phyloP scores from a whole-genome alignment of 37 sponge, comb jelly and placozoan species.

The Aplysina aerophoba region DNA sequence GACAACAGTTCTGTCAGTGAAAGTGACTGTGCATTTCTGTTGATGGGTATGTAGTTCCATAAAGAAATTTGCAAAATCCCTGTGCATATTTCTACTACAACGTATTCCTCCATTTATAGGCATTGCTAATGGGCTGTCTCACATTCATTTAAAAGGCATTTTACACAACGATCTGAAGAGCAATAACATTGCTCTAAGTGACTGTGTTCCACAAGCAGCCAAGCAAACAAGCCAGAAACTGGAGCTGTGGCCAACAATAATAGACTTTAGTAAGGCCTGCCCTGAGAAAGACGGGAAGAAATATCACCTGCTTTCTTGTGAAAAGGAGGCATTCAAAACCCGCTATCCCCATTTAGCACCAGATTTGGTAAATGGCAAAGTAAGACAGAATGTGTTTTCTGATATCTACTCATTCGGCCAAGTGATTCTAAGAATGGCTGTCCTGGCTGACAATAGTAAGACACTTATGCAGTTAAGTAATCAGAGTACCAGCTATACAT shows the following conservation, averaged over 20 bases:
- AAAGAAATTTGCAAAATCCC: neutral
- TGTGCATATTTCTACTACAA: neutral
- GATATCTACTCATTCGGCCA: constrained; percentile 1
- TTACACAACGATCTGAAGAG: neutral
- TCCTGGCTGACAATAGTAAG: no score
- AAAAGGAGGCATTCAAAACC: neutral
- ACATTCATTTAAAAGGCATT: neutral
- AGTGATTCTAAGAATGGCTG: neutral
- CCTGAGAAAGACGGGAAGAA: neutral
- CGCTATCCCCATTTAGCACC: neutral
- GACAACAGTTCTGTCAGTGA: no score
- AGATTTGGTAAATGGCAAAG: neutral
- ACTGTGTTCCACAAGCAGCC: neutral
- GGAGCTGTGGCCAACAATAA: constrained; percentile 1
- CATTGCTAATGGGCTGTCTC: neutral
- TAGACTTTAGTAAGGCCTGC: neutral
- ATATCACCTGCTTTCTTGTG: neutral
- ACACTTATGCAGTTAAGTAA: no score
- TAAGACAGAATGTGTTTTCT: neutral
- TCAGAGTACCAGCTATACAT: no score
- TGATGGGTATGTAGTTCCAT: no score
- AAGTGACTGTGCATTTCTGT: no score
- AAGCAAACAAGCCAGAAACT: no score
- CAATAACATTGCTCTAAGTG: constrained; percentile 5
- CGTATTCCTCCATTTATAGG: no score